Base-by-base conservation (phyloP, 2,113 vertebrate species). In the Gambusia holbrooki region DNA sequence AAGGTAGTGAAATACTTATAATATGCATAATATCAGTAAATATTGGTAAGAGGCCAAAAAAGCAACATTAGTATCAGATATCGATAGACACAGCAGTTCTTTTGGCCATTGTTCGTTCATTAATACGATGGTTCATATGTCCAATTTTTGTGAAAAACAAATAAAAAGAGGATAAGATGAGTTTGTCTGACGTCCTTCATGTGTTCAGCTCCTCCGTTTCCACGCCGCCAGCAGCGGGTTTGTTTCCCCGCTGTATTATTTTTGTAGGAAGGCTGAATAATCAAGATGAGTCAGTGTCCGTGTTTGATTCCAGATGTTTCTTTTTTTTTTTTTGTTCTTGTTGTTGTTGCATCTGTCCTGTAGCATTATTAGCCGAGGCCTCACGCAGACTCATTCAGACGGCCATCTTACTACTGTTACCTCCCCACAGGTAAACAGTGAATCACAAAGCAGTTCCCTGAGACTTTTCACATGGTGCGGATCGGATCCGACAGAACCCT, bases 401-500 rank as follows among this genome's bases (percentile, higher is more conserved):
- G 28, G 45, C 25, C 51, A n/a, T 58, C 51, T n/a, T n/a, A 14
- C 51, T 27, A 15, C 4, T 33, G 25, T 28, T 60, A 11, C n/a
- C 25, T 27, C 13, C 51, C 35, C 22, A 60, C 65, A 82, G 76
- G 81, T 86, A 66, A 77, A 70, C 60, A 29, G 22, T 27, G 76
- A 76, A 19, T 84, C 74, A 69, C 45, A 69, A 32, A 58, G 30
- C 28, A 12, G 22, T 12, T 33, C 54, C 37, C 67, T 35, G 63
- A 58, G 71, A 78, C 51, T 62, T 82, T 78, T 72, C 13, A 3
- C 35, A 48, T 0, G 5, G 25, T 29, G 69, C 61, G 65, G 54
- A 80, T 88, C 8, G 62, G 74, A 76, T 83, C 1, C 15, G 71
- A 79, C 35, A 4, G 54, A 15, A n/a, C 71, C 19, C 28, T 58